Conservation (phyloP, 1,140 invertebrate genomes). For the Chymomyza costata region DNA sequence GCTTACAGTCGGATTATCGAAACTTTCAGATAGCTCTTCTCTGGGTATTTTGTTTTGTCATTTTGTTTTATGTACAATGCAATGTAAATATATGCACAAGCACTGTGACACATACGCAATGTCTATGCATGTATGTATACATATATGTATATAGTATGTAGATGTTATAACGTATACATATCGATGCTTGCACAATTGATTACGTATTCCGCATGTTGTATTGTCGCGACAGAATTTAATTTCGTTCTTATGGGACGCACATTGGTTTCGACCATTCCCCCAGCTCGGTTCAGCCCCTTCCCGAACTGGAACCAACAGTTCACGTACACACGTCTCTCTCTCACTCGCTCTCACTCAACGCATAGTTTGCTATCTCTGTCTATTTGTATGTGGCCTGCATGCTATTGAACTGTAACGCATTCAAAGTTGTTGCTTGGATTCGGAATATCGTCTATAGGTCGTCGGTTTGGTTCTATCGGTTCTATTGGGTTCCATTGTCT, state of each 20-base stretch:
- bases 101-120: background rate
- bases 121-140: background rate
- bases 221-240: conserved; percentile 72
- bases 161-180: conserved; percentile 5
- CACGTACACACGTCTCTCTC: background rate
- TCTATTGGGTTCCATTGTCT: conserved; percentile 41
- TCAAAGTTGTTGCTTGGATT: conserved; percentile 34
- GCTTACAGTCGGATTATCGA: too few species aligned
- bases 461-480: conserved; percentile 9
- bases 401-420: conserved; percentile 66
- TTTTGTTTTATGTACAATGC: conserved; percentile 15
- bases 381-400: background rate
- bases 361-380: too few species aligned
- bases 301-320: too few species aligned
- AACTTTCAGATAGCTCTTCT: too few species aligned
- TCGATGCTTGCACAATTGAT: conserved; percentile 47
- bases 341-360: conserved; percentile 1
- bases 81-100: conserved; percentile 52
- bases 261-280: conserved; percentile 36
- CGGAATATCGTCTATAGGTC: too few species aligned
- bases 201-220: conserved; percentile 64
- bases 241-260: conserved; percentile 56
- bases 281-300: conserved; percentile 4
- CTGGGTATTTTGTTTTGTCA: conserved; percentile 13
- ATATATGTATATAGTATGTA: background rate